phyloP scores from a whole-genome alignment of 92 coral and sea anemone species.

The Porites divaricata region DNA sequence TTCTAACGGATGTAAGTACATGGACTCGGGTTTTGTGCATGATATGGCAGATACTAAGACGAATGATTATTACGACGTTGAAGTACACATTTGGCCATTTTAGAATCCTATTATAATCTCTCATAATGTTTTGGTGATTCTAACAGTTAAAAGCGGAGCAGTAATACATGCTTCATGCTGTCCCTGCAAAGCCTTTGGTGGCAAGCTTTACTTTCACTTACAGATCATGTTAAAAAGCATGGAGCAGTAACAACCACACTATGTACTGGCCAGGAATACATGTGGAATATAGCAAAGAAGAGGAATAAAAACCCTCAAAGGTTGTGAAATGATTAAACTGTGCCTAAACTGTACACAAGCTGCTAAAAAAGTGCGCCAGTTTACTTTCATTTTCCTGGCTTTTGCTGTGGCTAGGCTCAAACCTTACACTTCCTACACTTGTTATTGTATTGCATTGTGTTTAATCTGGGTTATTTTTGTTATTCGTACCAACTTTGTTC shows the following conservation, averaged over 20 bases:
- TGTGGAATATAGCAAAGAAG: conserved; percentile 61
- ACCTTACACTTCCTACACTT: no score
- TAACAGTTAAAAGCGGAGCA: conserved; percentile 50
- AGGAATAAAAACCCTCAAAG: conserved; percentile 50
- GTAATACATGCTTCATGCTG: conserved; percentile 55
- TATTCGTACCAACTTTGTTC: no score
- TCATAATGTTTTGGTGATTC: conserved; percentile 27
- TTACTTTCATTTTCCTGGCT: no score
- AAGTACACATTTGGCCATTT: no score
- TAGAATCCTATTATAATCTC: no score
- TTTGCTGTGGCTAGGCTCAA: no score
- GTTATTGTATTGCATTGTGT: no score
- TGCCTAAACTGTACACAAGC: no score
- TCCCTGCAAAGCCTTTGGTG: conserved; percentile 60
- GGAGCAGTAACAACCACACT: conserved; percentile 29
- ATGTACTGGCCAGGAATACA: conserved; percentile 51
- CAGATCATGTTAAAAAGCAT: conserved; percentile 33
- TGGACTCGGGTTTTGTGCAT: conserved; percentile 59
- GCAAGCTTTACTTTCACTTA: conserved; percentile 43
- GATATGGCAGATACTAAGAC: conserved; percentile 33
- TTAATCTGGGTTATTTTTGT: no score
- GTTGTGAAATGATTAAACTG: conserved; percentile 19
- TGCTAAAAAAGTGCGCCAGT: no score
- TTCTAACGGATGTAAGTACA: conserved; percentile 45
- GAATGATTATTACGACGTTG: conserved; percentile 27